Evolutionary conservation across 2,113 vertebrate genomes (phyloP), one percentile per base, ranked within the genome.

Genomic region (Phodopus roborovskii): DNA sequence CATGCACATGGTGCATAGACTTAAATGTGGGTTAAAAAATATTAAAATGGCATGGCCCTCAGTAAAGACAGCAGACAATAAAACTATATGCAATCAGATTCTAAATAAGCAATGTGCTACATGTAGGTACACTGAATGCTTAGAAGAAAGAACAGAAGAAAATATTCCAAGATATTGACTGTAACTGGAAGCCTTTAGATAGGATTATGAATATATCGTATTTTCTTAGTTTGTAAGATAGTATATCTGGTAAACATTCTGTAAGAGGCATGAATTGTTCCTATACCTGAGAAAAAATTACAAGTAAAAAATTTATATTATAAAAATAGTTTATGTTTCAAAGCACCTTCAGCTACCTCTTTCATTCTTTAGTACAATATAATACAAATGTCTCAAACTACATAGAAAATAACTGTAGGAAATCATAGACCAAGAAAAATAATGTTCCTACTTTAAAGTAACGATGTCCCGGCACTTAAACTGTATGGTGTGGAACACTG

Each of bases 401-500:
- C 48, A 88, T 53, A 28, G 81, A n/a, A 92, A 93, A 93, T 58
- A 66, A 82, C 26, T 19, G 78, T 0, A 88, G 73, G 91, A 94
- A 86, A 94, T 70, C 81, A 91, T 26, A 85, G 26, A 77, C 19
- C 33, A 45, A 88, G 90, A 84, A 92, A 82, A 90, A 82, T 53
- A 78, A 53, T 30, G n/a, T 66, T 56, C 91, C 68, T 94, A 22
- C 86, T 97, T 97, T 92, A 93, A 97, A 95, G 93, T 94, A 95
- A 95, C 0, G 10, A 86, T 53, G 82, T 79, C 95, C n/a, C 60
- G 53, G 68, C 66, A 86, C 81, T 97, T 97, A 93, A 91, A 84
- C 50, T 77, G 77, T 30, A 42, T 58, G 88, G 88, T 95, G 68
- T 94, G 86, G 82, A 96, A 96, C 91, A 60, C 91, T 70, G 58